phyloP scores from a whole-genome alignment of 30 jellyfish, hydroid and myxozoan species.

The Hydra vulgaris region DNA sequence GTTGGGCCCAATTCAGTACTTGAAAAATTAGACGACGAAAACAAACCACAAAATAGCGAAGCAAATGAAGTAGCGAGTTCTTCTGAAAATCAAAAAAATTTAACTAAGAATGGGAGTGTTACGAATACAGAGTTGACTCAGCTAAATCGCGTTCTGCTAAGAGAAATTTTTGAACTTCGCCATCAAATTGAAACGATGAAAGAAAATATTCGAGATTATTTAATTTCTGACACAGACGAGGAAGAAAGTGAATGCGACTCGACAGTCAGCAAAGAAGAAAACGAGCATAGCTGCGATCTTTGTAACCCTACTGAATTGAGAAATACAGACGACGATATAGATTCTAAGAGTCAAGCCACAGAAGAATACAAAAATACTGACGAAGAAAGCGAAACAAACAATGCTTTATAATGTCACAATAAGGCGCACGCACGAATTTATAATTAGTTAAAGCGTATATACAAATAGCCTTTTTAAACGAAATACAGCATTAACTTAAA shows the following conservation, averaged over 20 bases:
- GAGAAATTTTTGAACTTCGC: conserved; percentile 27
- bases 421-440: too few species aligned
- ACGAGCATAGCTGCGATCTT: conserved; percentile 27
- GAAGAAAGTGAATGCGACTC: conserved; percentile 27
- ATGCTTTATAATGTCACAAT: not conserved
- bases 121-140: conserved; percentile 21
- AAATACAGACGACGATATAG: not conserved
- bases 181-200: conserved; percentile 22
- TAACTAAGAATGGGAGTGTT: not conserved
- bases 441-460: too few species aligned
- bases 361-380: conserved; percentile 15
- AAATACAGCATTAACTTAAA: too few species aligned
- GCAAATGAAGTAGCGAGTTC: conserved; percentile 13
- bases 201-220: conserved; percentile 23
- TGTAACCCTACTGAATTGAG: conserved; percentile 1
- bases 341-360: not conserved
- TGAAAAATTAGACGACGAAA: not conserved
- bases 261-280: conserved; percentile 3
- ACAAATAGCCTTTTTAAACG: too few species aligned
- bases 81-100: not conserved
- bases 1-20: not conserved
- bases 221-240: conserved; percentile 1
- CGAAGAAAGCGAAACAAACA: not conserved
- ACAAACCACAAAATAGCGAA: not conserved
- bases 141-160: conserved; percentile 20